Conservation (phyloP, 2,888 invertebrate genomes). For the Hyposoter dolosus region DNA sequence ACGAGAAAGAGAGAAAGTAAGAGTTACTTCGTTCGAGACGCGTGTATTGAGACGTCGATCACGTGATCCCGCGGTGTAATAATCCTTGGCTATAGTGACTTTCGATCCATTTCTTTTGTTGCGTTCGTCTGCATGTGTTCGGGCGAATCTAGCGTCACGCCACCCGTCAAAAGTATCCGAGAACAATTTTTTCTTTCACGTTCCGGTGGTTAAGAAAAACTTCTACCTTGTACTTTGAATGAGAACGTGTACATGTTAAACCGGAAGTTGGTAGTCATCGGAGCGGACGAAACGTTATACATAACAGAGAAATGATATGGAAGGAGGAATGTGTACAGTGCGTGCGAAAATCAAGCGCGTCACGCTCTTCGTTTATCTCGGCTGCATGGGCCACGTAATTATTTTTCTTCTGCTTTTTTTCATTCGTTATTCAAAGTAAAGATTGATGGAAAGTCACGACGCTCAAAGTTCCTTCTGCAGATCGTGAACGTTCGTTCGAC, state of each 20-base stretch:
- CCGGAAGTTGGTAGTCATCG: conserved; percentile 22
- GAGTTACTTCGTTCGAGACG: conserved; percentile 74
- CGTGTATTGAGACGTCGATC: conserved; percentile 23
- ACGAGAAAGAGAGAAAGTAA: conserved; percentile 79
- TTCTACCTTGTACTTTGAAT: background rate
- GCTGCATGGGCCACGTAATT: conserved; percentile 7
- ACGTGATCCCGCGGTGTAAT: conserved; percentile 40
- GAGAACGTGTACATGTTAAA: background rate
- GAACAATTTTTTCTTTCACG: background rate
- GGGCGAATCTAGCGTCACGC: background rate
- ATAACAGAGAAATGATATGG: conserved; percentile 20
- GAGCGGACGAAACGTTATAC: conserved; percentile 11
- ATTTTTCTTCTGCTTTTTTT: conserved; percentile 1
- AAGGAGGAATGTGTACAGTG: conserved; percentile 1
- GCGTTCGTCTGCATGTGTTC: conserved; percentile 29
- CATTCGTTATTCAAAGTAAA: background rate
- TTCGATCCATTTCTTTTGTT: conserved; percentile 37
- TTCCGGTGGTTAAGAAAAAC: background rate
- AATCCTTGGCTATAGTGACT: conserved; percentile 38
- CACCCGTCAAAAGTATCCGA: background rate
- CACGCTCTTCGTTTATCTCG: conserved; percentile 13
- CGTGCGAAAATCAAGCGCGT: conserved; percentile 18
- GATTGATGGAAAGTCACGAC: conserved; percentile 23
- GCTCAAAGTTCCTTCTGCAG: conserved; percentile 22
- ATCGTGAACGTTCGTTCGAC: background rate